These are phyloP conservation scores for human DNA, from an alignment of 2,113 vertebrate species.

Conservation along the genomic window GRCh38 chr15:63753501-63754000, in stretches of 20 bases:
- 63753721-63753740: slow-evolving; percentile 9
- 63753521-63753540: slow-evolving; percentile 20
- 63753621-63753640: slow-evolving; percentile 22
- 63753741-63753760: slow-evolving; percentile 38
- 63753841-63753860: neutral
- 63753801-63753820: neutral
- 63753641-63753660: neutral
- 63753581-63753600: slow-evolving; percentile 41
- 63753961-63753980: no score
- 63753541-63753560: slow-evolving; percentile 20
- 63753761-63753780: neutral
- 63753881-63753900: neutral
- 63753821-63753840: slow-evolving; percentile 14
- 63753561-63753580: neutral
- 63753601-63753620: slow-evolving; percentile 40
- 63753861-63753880: neutral
- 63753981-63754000: no score
- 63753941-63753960: no score
- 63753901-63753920: no score
- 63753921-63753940: no score
- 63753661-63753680: neutral
- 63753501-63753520: slow-evolving; percentile 35
- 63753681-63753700: neutral
- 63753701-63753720: neutral
- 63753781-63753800: slow-evolving; percentile 35